These are phyloP conservation scores for Cercocebus atys DNA, from an alignment of 2,113 vertebrate genomes.

Conservation along the genomic window DNA sequence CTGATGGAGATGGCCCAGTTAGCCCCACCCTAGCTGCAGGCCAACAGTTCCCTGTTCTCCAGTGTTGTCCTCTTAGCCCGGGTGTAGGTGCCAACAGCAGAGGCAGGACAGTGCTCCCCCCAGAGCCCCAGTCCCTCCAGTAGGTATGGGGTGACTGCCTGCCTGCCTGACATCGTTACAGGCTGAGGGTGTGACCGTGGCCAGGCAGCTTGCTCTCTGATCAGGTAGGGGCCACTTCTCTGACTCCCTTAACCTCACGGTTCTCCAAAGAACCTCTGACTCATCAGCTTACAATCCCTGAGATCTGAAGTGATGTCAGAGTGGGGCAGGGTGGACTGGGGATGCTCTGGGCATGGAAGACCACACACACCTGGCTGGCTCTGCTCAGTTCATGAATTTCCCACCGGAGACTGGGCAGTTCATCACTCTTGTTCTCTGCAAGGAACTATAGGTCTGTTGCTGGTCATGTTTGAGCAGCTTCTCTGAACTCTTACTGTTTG, in stretches of 20 bases:
- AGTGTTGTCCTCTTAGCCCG: too few relatives aligned
- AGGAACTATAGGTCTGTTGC: constrained; percentile 44
- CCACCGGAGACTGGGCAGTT: not conserved
- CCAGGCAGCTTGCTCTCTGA: not conserved
- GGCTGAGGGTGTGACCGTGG: not conserved
- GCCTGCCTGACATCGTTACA: not conserved
- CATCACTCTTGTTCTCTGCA: not conserved
- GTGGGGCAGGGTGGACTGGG: not conserved
- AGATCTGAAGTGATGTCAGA: not conserved
- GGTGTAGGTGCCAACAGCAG: not conserved
- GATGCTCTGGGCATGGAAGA: not conserved
- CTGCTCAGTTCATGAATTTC: not conserved
- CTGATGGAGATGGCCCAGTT: not conserved
- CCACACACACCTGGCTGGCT: not conserved
- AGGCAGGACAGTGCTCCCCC: too few relatives aligned
- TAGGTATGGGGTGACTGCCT: too few relatives aligned
- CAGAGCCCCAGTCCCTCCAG: not conserved
- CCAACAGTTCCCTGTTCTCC: not conserved
- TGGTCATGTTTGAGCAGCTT: constrained; percentile 61
- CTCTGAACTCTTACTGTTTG: constrained; percentile 65
- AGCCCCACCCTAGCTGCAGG: fast-evolving
- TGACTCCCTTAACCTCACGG: not conserved
- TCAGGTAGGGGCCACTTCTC: not conserved
- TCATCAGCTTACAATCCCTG: not conserved
- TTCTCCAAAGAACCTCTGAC: not conserved